phyloP scores from a whole-genome alignment of 2,888 invertebrate species.

The Chaetogeoica ovagalla region DNA sequence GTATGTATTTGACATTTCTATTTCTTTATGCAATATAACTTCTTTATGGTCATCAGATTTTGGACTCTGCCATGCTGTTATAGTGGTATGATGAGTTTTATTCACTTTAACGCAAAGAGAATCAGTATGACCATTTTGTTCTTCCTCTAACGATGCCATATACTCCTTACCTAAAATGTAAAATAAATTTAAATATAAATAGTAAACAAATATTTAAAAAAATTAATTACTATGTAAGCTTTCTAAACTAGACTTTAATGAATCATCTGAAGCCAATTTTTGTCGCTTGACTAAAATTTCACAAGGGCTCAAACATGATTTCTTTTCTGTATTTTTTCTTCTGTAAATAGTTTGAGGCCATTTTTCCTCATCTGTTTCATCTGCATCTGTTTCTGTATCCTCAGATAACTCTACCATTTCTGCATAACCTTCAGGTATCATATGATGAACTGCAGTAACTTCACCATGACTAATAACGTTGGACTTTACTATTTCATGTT shows the following conservation, averaged over 20 bases:
- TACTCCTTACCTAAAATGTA: constrained; percentile 41
- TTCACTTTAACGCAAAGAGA: constrained; percentile 57
- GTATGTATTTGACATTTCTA: constrained; percentile 58
- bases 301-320: constrained; percentile 54
- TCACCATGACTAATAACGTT: constrained; percentile 60
- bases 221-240: constrained; percentile 44
- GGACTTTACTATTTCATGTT: constrained; percentile 70
- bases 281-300: constrained; percentile 57
- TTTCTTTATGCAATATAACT: constrained; percentile 57
- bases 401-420: constrained; percentile 62
- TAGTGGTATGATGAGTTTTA: constrained; percentile 57
- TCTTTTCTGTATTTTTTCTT: constrained; percentile 45
- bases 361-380: constrained; percentile 57
- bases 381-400: constrained; percentile 60
- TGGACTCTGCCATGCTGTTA: constrained; percentile 56
- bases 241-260: constrained; percentile 52
- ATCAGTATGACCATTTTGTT: constrained; percentile 17
- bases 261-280: constrained; percentile 56
- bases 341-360: constrained; percentile 55
- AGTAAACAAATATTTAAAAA: neutral
- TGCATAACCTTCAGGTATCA: constrained; percentile 59
- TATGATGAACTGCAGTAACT: constrained; percentile 60
- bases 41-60: constrained; percentile 54
- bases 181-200: constrained; percentile 19
- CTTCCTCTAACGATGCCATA: constrained; percentile 34